Evolutionary conservation across 2,113 vertebrate genomes (phyloP).

Genomic region (Aspidoscelis tigris): DNA sequence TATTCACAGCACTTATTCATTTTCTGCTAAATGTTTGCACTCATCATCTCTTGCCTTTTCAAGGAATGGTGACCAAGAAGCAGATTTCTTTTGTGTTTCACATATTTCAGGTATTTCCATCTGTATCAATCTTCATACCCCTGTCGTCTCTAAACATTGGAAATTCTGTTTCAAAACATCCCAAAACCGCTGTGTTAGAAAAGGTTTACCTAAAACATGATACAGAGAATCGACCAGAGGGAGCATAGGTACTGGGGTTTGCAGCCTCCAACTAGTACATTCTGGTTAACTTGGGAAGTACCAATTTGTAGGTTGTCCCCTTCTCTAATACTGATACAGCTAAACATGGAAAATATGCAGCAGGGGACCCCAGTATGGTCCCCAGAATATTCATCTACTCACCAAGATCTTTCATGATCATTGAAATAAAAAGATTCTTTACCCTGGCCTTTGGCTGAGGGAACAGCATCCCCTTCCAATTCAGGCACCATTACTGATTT

Average conservation of each 20-base stretch:
- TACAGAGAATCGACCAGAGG: not conserved
- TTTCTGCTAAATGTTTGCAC: slow-evolving; percentile 50
- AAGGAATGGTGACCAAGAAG: slow-evolving; percentile 60
- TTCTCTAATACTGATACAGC: not conserved
- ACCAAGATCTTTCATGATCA: no score
- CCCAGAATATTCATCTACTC: no score
- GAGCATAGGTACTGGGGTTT: not conserved
- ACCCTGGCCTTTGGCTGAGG: no score
- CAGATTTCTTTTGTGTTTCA: slow-evolving; percentile 21
- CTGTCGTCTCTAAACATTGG: no score
- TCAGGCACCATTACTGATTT: no score
- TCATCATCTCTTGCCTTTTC: slow-evolving; percentile 49
- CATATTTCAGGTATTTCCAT: not conserved
- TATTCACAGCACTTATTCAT: slow-evolving; percentile 61
- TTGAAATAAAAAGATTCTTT: no score
- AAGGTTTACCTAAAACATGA: not conserved
- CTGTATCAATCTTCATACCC: not conserved
- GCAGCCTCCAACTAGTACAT: not conserved
- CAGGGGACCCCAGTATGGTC: no score
- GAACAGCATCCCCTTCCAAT: no score
- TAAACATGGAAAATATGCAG: not conserved
- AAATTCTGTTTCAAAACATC: no score
- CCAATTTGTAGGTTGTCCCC: not conserved
- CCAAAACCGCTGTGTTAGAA: no score
- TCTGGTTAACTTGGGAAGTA: not conserved